Percentiles rank a stretch among this genome's conserved stretches.
Conservation (phyloP, 2,113 vertebrate species). For the Cyanistes caeruleus region DNA sequence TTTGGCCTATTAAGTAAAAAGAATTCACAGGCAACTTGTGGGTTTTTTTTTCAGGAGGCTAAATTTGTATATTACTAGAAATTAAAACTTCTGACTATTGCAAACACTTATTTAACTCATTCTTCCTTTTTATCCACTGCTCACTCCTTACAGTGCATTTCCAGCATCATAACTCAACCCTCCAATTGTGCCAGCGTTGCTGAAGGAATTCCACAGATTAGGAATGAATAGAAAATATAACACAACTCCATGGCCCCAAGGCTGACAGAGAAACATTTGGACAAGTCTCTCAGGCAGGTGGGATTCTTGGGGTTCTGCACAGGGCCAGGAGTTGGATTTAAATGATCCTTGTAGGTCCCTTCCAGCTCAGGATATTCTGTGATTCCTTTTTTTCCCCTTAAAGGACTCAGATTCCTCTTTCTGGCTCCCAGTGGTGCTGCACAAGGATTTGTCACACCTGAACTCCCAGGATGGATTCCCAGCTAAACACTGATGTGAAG, state of each 20-base stretch:
- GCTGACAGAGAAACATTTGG: neutral
- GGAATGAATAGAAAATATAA: neutral
- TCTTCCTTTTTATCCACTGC: neutral
- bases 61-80: neutral
- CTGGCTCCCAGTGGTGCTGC: neutral
- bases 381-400: rapidly evolving
- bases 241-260: neutral
- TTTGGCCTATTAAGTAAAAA: neutral
- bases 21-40: neutral
- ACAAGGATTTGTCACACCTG: neutral
- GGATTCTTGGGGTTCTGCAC: neutral
- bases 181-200: neutral
- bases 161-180: neutral
- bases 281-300: neutral
- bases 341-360: too few relatives aligned
- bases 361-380: neutral
- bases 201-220: neutral
- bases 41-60: neutral
- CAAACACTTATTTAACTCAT: neutral
- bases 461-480: neutral
- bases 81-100: neutral
- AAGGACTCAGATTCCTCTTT: neutral
- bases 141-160: neutral
- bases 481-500: neutral
- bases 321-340: neutral